Evolutionary conservation across 2,113 vertebrate genomes (phyloP), one percentile per base, ranked within the genome.

Genomic region (Butastur rufipennis): DNA sequence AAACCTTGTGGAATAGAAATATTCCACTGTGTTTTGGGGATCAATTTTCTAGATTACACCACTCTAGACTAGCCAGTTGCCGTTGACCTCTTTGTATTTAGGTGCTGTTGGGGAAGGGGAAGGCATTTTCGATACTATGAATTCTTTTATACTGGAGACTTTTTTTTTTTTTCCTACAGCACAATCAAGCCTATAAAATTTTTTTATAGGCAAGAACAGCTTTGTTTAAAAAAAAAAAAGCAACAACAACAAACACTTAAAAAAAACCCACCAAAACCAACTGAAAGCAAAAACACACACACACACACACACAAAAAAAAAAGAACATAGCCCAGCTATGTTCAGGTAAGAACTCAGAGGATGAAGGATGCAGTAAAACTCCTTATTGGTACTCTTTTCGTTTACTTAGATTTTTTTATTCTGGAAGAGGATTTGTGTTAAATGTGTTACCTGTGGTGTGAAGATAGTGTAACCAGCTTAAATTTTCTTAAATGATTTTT

Each of bases 391-490:
- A 96, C 59, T 95, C 70, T 81, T 72, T 25, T 50, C 2, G 13
- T 50, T 96, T 93, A 53, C 95, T 93, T 98, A 97, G 92, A 87
- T 73, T 59, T 96, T 6, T 6, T 83, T 97, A 95, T 83, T 77
- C 84, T 68, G 27, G 34, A 70, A 19, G n/a, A 42, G 52, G 80
- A 53, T 90, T 96, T 87, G 70, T 81, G 79, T 97, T 97, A 94
- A 86, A 95, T 1, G 25, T 53, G 25, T 90, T 98, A 97, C 87
- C 43, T 96, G 83, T 97, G 93, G 84, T 98, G 93, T 97, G 98
- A 94, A 97, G 88, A 56, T 97, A 97, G 94, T 93, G 61, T 98
- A 98, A 98, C 93, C 95, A 94, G 92, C 92, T 97, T 97, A 95
- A 94, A 95, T 96, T 98, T 91, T 96, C 86, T 81, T 95, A 95